Evolutionary conservation across 2,113 vertebrate species (phyloP), one percentile per base, ranked within the genome.

Genomic region (Riparia riparia): DNA sequence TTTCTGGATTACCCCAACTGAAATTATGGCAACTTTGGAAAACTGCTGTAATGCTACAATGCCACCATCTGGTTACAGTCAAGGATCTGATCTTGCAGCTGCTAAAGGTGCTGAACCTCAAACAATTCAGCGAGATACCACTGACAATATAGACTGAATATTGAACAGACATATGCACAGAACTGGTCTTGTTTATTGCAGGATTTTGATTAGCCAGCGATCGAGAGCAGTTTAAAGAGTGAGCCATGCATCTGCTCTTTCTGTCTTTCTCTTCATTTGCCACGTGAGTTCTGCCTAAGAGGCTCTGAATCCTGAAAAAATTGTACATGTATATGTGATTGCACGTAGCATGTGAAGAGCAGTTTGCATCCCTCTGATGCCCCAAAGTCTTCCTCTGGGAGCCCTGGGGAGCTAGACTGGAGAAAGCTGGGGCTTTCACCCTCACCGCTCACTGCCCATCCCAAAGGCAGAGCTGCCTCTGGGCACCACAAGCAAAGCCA

Each of bases 11-110:
- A 68, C 29, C 64, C 34, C 3, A 4, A 92, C 18, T 53, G 83
- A 89, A 96, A 95, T 71, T 42, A 66, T 31, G 63, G 26, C 64
- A 45, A 25, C 47, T 90, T 93, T 39, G 82, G 60, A 85, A 93
- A 94, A 64, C 80, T 95, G 90, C 39, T 95, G 96, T 50, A 95
- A 97, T 93, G 50, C 82, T 97, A 85, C 86, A 96, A 96, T 97
- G 96, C 96, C 95, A 97, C 97, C 97, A 96, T 96, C 97, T 97
- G 96, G 95, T 87, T 95, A 56, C 25, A 95, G 95, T 41, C 82
- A 87, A 80, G 63, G 77, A 51, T 82, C 76, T 95, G 76, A 82
- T 89, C 72, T 83, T 94, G 90, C 82, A 93, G 69, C 41, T 90
- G 51, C 53, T 29, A 41, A 91, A 70, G 47, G 39, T n/a, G 31